Evolutionary conservation across 1,140 invertebrate genomes (phyloP).

Genomic region (Neodiprion fabricii): DNA sequence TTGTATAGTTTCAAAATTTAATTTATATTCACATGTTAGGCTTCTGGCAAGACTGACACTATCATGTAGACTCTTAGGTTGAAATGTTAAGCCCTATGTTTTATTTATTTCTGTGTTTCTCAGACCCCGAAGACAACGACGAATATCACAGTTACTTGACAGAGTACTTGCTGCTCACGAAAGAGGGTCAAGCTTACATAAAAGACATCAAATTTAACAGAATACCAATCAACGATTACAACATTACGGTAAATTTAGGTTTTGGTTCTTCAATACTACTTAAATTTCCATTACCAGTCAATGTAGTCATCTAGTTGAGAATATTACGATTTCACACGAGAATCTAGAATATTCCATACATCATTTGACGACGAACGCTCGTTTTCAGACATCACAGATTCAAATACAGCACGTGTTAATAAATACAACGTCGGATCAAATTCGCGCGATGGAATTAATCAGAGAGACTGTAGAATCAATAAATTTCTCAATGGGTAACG

Average conservation of each 20-base stretch:
- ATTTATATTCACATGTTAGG: conserved; percentile 7
- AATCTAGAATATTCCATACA: no score
- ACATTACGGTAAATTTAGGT: conserved; percentile 50
- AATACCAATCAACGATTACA: conserved; percentile 52
- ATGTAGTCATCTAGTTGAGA: background rate
- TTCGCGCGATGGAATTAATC: conserved; percentile 50
- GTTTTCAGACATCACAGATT: conserved; percentile 51
- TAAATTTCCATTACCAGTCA: background rate
- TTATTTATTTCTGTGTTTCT: conserved; percentile 17
- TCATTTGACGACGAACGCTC: background rate
- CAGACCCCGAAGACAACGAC: conserved; percentile 45
- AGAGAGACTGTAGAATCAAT: conserved; percentile 40
- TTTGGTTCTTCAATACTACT: background rate
- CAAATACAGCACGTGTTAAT: conserved; percentile 53
- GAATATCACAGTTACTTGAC: conserved; percentile 53
- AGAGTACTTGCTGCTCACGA: conserved; percentile 53
- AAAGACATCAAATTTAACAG: conserved; percentile 56
- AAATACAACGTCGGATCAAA: conserved; percentile 48
- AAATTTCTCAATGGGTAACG: conserved; percentile 45
- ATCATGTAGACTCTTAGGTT: conserved; percentile 5
- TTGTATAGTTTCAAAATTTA: background rate
- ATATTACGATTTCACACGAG: background rate
- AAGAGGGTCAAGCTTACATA: conserved; percentile 53
- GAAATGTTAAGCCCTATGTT: background rate
- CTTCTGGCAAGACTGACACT: background rate